Base-by-base conservation (phyloP, 2,888 invertebrate species). In the Cabera pusaria region DNA sequence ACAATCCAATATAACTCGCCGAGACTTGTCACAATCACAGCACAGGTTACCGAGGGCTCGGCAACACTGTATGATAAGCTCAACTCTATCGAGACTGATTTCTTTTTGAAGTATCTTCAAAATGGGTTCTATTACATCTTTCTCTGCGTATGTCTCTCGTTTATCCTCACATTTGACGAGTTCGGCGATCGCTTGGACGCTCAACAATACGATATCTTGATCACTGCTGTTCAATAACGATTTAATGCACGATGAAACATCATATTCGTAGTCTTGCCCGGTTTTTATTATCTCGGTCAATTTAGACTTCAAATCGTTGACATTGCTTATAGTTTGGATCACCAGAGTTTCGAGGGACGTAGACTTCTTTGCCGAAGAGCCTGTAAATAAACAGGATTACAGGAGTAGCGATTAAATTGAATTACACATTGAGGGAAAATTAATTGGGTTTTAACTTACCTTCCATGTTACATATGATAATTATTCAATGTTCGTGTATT, bases 41-140 rank as follows among this genome's bases (percentile, higher is more conserved):
- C 96, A 96, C 64, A 97, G 93, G 76, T 97, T 97, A 18, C 96
- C 97, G 9, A 97, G 84, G 1, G 96, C 95, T 59, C 97, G 90
- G 55, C 95, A 95, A 20, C 93, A 91, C 68, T 97, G 95, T 52
- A 93, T 93, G 4, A 93, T 81, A 31, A 93, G 71, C 48, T 92
- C 91, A 44, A 90, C 64, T 41, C 78, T 81, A 5, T 90, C 80
- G 7, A 58, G 20, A 18, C 64, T 66, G 2, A 68, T 44, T 19
- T 82, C 79, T 51, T 59, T 75, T 5, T 72, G 66, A 33, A 94
- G 65, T 49, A 92, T 83, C 32, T 85, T 75, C 34, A 93, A 68
- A 48, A 94, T 87, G 26, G 88, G 88, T 37, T 86, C 77, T 31
- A 94, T 90, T 16, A 94, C 82, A 22, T 91, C 90, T 51, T 81